These are phyloP conservation scores for Aramus guarauna DNA, from an alignment of 2,113 vertebrate species.

Conservation along the genomic window DNA sequence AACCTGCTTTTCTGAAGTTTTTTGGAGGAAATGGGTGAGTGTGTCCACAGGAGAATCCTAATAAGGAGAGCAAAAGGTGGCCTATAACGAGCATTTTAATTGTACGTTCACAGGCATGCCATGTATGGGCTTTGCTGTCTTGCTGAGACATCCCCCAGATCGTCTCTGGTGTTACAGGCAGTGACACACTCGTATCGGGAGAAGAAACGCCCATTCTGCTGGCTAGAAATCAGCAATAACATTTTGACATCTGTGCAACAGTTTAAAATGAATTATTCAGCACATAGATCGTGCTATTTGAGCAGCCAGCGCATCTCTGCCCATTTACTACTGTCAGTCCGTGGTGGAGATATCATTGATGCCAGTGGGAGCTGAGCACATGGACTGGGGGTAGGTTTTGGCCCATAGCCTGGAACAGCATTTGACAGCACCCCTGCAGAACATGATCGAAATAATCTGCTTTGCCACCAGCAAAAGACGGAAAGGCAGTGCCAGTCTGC, in stretches of 20 bases:
- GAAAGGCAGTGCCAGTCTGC: not conserved
- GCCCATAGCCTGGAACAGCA: constrained; percentile 46
- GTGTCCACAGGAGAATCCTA: not conserved
- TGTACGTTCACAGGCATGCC: not conserved
- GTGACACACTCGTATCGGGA: not conserved
- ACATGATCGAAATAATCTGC: constrained; percentile 39
- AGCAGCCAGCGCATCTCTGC: constrained; percentile 60
- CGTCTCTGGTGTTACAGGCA: not conserved
- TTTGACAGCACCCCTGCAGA: constrained; percentile 57
- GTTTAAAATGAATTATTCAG: constrained; percentile 72
- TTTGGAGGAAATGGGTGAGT: not conserved
- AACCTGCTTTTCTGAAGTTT: not conserved
- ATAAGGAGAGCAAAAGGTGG: not conserved
- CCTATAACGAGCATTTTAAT: not conserved
- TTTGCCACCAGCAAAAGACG: constrained; percentile 2
- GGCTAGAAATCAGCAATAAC: constrained; percentile 60
- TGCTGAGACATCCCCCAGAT: not conserved
- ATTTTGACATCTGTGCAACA: constrained; percentile 66
- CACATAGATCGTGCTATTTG: constrained; percentile 7
- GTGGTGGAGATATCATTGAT: constrained; percentile 14
- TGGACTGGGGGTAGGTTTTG: constrained; percentile 56
- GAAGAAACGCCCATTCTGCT: constrained; percentile 40
- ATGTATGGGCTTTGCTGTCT: constrained; percentile 1
- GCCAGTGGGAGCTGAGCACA: constrained; percentile 46
- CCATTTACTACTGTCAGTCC: constrained; percentile 46